Evolutionary conservation across 2,888 invertebrate genomes (phyloP), one percentile per base, ranked within the genome.

Genomic region (Ophion obscuratus): DNA sequence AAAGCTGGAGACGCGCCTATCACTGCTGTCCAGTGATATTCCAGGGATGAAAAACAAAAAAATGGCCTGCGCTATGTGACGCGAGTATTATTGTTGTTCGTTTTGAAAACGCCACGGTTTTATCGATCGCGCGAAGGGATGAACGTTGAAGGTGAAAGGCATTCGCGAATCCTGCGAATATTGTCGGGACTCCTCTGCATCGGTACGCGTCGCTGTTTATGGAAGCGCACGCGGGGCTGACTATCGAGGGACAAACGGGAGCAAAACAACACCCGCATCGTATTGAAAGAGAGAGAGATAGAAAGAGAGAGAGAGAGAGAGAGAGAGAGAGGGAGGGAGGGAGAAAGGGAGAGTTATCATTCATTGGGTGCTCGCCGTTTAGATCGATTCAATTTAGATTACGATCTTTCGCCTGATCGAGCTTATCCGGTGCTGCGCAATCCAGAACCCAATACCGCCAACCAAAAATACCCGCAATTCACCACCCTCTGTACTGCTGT

Each of bases 321-420:
- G 87, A 84, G 87, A 31, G 31, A 20, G 7, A 66, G 14, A 80
- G 76, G 68, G 67, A 24, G 44, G 61, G 31, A 80, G 79, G 64
- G 40, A 74, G 73, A 68, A 24, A 75, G 79, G 75, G 66, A 71
- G 79, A 70, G 74, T 59, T 77, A 68, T 31, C 73, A 81, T 62
- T 70, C 14, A 77, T 59, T 67, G 59, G 44, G 74, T 27, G 71
- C 47, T 59, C 79, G 61, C 20, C 11, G 6, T 24, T n/a, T 77
- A 68, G 81, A 88, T 88, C 89, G 89, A 91, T 92, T 91, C 91
- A 91, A 93, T 93, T 92, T 92, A 93, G 93, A 93, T 93, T 90
- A 85, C 87, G 89, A 93, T 93, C 93, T 92, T 81, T 59, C 83
- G 79, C 73, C 74, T 67, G 71, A 66, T 68, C 83, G 61, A 59